Percentiles rank a stretch among this genome's conserved stretches.
Conservation (phyloP, 1,140 invertebrate species). For the Plectrocnemia conspersa region DNA sequence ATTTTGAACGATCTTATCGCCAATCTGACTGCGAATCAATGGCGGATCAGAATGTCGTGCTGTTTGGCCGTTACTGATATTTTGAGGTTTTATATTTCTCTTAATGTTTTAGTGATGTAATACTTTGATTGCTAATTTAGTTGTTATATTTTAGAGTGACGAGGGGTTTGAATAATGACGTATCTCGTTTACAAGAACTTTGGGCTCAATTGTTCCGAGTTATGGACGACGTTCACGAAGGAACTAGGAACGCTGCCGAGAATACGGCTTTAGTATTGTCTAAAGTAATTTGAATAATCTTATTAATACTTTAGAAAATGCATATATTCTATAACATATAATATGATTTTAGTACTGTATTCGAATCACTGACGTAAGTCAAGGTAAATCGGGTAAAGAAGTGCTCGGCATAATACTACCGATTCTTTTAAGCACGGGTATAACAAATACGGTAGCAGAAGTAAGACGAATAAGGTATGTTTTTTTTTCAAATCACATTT, state of each 20-base stretch:
- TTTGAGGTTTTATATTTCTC: conserved; percentile 52
- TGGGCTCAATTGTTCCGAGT: conserved; percentile 83
- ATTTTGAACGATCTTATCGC: conserved; percentile 75
- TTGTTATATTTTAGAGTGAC: conserved; percentile 38
- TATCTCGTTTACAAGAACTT: conserved; percentile 60
- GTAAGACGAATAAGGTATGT: conserved; percentile 68
- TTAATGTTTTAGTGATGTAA: neutral
- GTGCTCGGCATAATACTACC: conserved; percentile 75
- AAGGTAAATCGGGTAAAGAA: conserved; percentile 74
- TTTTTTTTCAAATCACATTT: conserved; percentile 8
- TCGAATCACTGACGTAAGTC: conserved; percentile 66
- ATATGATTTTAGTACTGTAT: conserved; percentile 63
- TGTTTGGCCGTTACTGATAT: conserved; percentile 83
- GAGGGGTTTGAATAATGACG: conserved; percentile 41
- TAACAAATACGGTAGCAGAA: conserved; percentile 71
- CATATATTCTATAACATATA: conserved; percentile 21
- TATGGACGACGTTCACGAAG: conserved; percentile 91
- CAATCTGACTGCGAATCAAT: conserved; percentile 79
- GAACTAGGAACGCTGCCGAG: conserved; percentile 74
- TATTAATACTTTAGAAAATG: conserved; percentile 1
- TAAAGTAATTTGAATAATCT: conserved; percentile 65
- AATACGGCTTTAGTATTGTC: conserved; percentile 72
- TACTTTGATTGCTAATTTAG: neutral
- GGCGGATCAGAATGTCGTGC: conserved; percentile 85
- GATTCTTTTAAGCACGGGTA: conserved; percentile 71